Evolutionary conservation across 2,797 vertebrate species (phyloP).

Genomic region (Tarsius wallacei): DNA sequence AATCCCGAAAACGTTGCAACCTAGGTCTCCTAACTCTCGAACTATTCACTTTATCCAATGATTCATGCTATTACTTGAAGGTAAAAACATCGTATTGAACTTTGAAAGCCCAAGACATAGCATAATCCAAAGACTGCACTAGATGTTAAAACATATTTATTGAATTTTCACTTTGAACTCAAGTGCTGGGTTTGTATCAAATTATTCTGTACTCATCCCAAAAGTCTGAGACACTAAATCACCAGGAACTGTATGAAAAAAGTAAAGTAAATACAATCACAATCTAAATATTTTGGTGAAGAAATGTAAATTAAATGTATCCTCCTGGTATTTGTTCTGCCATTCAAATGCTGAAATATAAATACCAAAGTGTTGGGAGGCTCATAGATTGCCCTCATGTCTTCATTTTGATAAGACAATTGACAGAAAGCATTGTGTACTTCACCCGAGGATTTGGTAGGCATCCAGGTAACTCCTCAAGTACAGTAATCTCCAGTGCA

Average conservation of each 20-base stretch:
- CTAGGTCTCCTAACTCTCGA: background rate
- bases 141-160: conserved; percentile 20
- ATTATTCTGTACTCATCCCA: background rate
- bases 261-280: background rate
- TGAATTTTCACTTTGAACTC: conserved; percentile 33
- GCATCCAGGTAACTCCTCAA: background rate
- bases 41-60: background rate
- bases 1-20: background rate
- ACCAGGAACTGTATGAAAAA: background rate
- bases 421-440: rapidly evolving
- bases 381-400: rapidly evolving
- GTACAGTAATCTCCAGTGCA: background rate
- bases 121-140: background rate
- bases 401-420: background rate
- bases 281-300: background rate
- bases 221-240: background rate
- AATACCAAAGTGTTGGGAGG: background rate
- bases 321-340: background rate
- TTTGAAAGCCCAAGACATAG: background rate
- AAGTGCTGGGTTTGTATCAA: background rate
- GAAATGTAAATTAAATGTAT: background rate
- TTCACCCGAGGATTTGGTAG: background rate
- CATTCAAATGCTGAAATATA: background rate
- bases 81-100: background rate
- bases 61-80: background rate